Evolutionary conservation across 2,113 vertebrate species (phyloP), one percentile per base, ranked within the genome.

Genomic region (Apistogramma diplotaenia): DNA sequence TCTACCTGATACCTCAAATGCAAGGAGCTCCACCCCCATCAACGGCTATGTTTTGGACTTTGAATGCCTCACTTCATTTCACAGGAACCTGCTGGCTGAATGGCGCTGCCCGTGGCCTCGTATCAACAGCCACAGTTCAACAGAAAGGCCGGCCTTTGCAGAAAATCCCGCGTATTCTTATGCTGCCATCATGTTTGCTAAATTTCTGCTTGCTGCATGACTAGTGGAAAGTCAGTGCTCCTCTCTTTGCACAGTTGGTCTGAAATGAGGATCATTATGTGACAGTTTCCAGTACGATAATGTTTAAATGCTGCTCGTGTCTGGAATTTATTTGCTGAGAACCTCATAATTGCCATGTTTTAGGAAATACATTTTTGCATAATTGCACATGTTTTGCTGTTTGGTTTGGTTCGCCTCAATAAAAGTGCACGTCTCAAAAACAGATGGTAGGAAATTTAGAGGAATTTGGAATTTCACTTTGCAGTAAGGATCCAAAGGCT

Each of bases 251-350:
- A 0, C 9, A 2, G 37, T 59, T 8, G 43, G 54, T 74, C 54
- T 27, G 29, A 40, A 25, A 29, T 11, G 1, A 70, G 43, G 29
- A 73, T 49, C 16, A 29, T 29, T 70, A 49, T 49, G 16, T 49
- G 43, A 72, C 19, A 54, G 71, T 21, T 1, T 58, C 21, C 21
- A 31, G 35, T 29, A 49, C 29, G 53, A 74, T 19, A 16, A 1
- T 13, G 3, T 31, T 53, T 57, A 59, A 59, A 67, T 87, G 74
- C 46, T 56, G 67, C 59, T 72, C 37, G 54, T 75, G 58, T 35
- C 57, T 58, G 74, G 23, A 83, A 65, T 77, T 59, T 81, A 79
- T 79, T 82, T 61, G 57, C 15, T 6, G 27, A 73, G 83, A 87
- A 81, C 70, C 60, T 80, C 73, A 74, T 74, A 87, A 87, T 85